A percentile compares a stretch with the other conserved stretches of the same genome.
These are phyloP conservation scores for Plectrocnemia conspersa DNA, from an alignment of 1,140 invertebrate species.

Conservation along the genomic window DNA sequence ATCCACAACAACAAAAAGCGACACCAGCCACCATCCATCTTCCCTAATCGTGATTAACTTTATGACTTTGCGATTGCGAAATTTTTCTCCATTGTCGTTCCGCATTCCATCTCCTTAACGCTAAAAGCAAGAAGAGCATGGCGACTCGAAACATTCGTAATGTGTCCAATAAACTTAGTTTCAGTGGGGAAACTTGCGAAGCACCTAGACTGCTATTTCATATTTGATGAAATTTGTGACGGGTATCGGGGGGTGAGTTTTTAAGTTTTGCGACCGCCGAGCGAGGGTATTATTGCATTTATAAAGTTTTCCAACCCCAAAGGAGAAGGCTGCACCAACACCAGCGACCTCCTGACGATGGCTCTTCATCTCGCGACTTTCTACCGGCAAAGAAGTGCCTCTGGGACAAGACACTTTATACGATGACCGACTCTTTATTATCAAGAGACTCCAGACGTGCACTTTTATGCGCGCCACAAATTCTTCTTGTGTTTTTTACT, in stretches of 20 bases:
- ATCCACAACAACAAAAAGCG: too few relatives aligned
- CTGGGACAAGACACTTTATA: too few relatives aligned
- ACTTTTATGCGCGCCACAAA: too few relatives aligned
- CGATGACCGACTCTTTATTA: too few relatives aligned
- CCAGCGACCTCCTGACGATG: neutral
- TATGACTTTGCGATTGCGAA: too few relatives aligned
- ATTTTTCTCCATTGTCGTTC: too few relatives aligned
- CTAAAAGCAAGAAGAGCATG: neutral
- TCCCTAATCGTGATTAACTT: too few relatives aligned
- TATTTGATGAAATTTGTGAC: slow-evolving; percentile 36
- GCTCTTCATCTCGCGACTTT: too few relatives aligned
- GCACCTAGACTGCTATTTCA: slow-evolving; percentile 15
- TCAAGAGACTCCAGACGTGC: too few relatives aligned
- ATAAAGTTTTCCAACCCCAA: slow-evolving; percentile 18
- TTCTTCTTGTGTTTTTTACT: too few relatives aligned
- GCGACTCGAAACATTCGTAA: slow-evolving; percentile 14
- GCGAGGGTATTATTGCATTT: slow-evolving; percentile 29
- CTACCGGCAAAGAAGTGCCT: too few relatives aligned
- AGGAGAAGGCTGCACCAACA: neutral
- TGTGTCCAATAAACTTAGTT: slow-evolving; percentile 25
- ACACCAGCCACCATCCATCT: too few relatives aligned
- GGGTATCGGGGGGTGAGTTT: slow-evolving; percentile 23
- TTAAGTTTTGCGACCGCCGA: slow-evolving; percentile 5
- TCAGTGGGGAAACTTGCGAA: slow-evolving; percentile 15
- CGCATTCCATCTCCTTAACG: neutral